Base-by-base conservation (phyloP, 2,888 invertebrate genomes). In the Mesorhabditis spiculigera region DNA sequence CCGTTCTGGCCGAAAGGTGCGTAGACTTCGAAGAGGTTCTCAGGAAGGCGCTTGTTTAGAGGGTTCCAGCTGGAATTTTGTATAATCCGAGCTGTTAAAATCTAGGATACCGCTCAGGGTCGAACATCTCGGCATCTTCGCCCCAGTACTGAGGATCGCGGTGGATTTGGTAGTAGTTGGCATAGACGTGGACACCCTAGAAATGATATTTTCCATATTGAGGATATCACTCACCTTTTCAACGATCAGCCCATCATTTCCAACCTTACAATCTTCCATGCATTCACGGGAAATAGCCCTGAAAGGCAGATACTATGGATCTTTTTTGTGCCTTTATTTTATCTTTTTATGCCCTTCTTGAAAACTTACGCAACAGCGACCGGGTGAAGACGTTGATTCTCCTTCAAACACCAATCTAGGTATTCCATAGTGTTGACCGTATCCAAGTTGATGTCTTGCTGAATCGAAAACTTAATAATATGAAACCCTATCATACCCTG, bases 321-420 rank as follows among this genome's bases (percentile, higher is more conserved):
- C 8, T 50, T 50, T 50, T 50, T 28, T 28, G 28, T 28, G 28
- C 28, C 28, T 28, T 50, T 50, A 50, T 50, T 50, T 50, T 50
- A 50, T 50, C n/a, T 50, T 13, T 50, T 50, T 42, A 8, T 69
- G 41, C 44, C 6, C 16, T 5, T 43, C 44, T n/a, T 44, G 5
- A 43, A 42, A 42, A 28, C 71, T 65, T 68, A 73, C 73, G 61
- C 64, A 41, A 66, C 61, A 10, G 71, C 73, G n/a, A 73, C 28
- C 5, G 73, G 73, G 41, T 67, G 64, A 16, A 73, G 45, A n/a
- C 73, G 68, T 65, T 71, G 68, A 16, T 68, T 71, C 44, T 73
- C 73, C 61, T 68, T 71, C 10, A 73, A 65, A 44, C 73, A 73
- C 61, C 67, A 68, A 50, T 73, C 71, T 64, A 73, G 45, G 69